These are phyloP conservation scores for Cheiracanthium punctorium DNA, from an alignment of 2,888 invertebrate species.

Conservation along the genomic window DNA sequence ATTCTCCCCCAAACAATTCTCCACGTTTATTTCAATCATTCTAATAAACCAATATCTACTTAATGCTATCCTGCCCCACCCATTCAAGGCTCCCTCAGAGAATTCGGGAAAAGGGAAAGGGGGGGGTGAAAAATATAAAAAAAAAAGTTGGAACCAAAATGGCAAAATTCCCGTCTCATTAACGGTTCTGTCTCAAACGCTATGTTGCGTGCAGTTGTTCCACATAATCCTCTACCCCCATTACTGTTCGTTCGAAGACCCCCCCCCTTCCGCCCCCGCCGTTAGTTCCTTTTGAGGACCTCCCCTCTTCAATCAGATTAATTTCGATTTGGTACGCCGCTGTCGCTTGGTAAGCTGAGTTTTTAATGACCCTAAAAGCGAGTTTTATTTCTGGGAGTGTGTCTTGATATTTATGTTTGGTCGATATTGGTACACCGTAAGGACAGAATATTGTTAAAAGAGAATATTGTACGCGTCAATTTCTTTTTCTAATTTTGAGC, in stretches of 20 bases:
- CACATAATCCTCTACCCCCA: background rate
- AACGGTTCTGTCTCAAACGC: background rate
- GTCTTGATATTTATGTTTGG: too few species aligned
- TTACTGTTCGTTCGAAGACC: background rate
- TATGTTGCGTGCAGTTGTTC: conserved; percentile 8
- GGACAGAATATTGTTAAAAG: too few species aligned
- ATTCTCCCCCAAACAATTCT: background rate
- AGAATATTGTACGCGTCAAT: too few species aligned
- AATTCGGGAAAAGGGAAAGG: background rate
- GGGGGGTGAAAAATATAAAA: too few species aligned
- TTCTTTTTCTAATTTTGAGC: too few species aligned
- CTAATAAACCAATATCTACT: conserved; percentile 15
- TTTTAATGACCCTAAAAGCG: background rate
- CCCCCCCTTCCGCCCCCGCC: background rate
- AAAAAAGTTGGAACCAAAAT: background rate
- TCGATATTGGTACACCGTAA: too few species aligned
- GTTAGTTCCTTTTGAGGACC: background rate
- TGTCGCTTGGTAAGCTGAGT: background rate
- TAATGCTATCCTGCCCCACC: background rate
- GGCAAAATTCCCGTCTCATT: background rate
- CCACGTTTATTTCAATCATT: background rate
- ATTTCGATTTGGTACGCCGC: background rate
- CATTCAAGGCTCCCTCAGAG: background rate
- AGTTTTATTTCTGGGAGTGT: background rate
- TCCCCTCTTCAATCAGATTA: conserved; percentile 13